Percentiles rank a stretch among this genome's conserved stretches.
Evolutionary conservation across 2,113 vertebrate species (phyloP).

Genomic region (Macrotis lagotis): DNA sequence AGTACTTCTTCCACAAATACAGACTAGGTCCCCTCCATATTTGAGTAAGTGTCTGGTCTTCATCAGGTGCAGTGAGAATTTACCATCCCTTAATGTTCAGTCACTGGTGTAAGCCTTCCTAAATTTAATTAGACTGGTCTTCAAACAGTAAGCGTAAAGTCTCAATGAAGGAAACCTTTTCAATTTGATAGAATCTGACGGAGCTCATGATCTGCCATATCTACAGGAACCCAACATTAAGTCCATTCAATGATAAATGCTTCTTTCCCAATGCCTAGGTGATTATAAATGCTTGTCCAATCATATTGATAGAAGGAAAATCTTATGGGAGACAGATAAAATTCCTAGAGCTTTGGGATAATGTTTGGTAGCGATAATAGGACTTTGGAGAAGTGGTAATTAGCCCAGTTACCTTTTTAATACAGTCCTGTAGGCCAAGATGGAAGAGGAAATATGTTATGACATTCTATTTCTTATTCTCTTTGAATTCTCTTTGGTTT

Average conservation of each 20-base stretch:
- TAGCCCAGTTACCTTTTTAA: neutral
- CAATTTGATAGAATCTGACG: neutral
- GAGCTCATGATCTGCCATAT: neutral
- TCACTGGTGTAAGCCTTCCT: neutral
- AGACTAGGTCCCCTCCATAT: neutral
- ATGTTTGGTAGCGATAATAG: neutral
- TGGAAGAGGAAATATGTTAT: constrained; percentile 27
- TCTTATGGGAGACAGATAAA: neutral
- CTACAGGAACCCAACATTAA: neutral
- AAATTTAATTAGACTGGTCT: neutral
- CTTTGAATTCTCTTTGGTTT: constrained; percentile 27
- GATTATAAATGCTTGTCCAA: neutral
- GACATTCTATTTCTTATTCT: neutral
- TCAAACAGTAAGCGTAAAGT: neutral
- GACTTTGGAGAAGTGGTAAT: neutral
- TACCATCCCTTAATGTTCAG: neutral
- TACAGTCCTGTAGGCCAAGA: neutral
- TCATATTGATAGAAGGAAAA: neutral
- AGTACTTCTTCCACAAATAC: neutral
- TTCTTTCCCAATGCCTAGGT: neutral
- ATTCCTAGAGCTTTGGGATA: neutral
- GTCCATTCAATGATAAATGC: neutral
- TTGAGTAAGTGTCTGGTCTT: neutral
- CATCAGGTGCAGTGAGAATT: neutral
- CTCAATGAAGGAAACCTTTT: neutral